Conservation (phyloP, 2,113 vertebrate genomes). For the Pitta sordida region DNA sequence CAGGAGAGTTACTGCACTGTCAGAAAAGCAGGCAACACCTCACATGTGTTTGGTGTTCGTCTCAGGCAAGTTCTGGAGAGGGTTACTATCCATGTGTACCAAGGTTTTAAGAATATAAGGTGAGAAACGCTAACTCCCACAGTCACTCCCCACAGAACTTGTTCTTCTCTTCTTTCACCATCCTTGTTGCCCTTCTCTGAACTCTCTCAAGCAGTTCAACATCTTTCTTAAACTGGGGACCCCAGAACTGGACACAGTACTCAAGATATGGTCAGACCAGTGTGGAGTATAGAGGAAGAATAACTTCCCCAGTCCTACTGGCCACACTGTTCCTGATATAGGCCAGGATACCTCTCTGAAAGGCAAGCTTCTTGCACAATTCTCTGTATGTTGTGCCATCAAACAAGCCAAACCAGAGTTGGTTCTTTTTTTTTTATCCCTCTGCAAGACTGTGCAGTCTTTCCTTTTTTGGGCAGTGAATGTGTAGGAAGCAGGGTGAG, state of each 20-base stretch:
- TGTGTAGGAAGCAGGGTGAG: neutral
- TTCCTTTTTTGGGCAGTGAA: slow-evolving; percentile 34
- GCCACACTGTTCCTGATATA: too few relatives aligned
- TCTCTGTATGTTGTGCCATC: neutral
- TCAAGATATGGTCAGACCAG: too few relatives aligned
- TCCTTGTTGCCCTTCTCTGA: too few relatives aligned
- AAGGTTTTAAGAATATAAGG: neutral
- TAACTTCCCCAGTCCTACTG: too few relatives aligned
- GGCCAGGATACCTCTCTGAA: neutral
- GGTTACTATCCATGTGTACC: neutral
- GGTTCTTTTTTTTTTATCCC: neutral
- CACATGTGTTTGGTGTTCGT: neutral
- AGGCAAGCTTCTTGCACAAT: neutral
- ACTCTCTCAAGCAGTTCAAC: too few relatives aligned
- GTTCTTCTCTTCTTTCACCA: too few relatives aligned
- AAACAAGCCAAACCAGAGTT: neutral
- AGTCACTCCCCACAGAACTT: too few relatives aligned
- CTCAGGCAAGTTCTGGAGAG: neutral
- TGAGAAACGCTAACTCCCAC: neutral
- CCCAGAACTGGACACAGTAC: too few relatives aligned
- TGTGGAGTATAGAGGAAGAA: too few relatives aligned
- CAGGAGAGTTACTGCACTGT: neutral
- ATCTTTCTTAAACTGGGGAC: too few relatives aligned
- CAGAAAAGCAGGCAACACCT: neutral
- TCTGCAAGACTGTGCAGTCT: neutral